Conservation (phyloP, 2,113 vertebrate species). For the Cyanoramphus novaezelandiae region DNA sequence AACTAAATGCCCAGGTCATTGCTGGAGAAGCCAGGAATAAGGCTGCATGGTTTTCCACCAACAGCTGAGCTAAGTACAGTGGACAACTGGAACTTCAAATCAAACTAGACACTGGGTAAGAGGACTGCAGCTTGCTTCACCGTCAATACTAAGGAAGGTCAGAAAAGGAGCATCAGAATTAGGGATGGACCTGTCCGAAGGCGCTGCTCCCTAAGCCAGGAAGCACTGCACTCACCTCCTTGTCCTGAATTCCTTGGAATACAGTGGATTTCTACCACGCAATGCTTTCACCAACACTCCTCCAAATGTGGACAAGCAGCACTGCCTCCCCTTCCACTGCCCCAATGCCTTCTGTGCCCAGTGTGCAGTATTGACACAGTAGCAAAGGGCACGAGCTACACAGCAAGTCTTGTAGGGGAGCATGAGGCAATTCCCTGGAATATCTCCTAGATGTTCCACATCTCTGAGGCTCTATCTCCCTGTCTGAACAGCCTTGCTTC, state of each 20-base stretch:
- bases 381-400: not conserved
- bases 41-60: not conserved
- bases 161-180: not conserved
- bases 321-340: not conserved
- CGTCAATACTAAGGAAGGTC: not conserved
- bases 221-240: not conserved
- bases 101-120: not conserved
- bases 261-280: not conserved
- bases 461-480: not conserved
- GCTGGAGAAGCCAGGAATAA: not conserved
- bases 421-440: not conserved
- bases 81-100: not conserved
- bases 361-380: rapidly evolving
- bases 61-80: not conserved
- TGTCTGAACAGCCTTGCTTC: conserved; percentile 3
- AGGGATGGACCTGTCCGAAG: not conserved
- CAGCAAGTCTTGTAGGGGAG: not conserved
- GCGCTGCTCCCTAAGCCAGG: not conserved
- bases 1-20: not conserved
- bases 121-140: not conserved
- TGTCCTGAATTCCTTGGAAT: not conserved
- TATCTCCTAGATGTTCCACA: not conserved
- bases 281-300: not conserved
- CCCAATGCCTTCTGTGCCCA: not conserved
- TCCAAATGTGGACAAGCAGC: not conserved